Base-by-base conservation (phyloP, 64 coral and sea anemone genomes). In the Anthopleura sola region DNA sequence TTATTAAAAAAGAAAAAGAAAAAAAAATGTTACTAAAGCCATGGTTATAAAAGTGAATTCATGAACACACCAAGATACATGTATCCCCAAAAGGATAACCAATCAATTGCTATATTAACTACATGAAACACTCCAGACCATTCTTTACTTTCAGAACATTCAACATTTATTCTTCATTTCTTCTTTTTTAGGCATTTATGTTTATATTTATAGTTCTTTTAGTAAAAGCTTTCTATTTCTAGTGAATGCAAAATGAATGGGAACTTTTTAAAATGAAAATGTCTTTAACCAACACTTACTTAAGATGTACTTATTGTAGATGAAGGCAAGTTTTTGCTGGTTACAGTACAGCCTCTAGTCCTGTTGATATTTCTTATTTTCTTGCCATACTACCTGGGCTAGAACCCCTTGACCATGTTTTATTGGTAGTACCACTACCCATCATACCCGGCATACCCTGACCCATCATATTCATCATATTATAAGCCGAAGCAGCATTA, bases 381-480 rank as follows among this genome's bases (percentile, higher is more conserved):
- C 76, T 79, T 6, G 36, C 37, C 37, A 48, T 79, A 18, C 24
- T 71, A 4, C 66, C 44, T 21, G 36, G 37, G 47, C 44, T 79
- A 20, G 36, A 6, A 2, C 76, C 76, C 16, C 82, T 29, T 14
- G 82, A 83, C 82, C 82, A 83, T 28, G 82, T 83, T 6, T 83
- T 83, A 58, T 83, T 83, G 24, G 82, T 83, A 19, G 26, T 31
- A 31, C 49, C 49, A 54, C 46, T 83, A 32, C 48, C 55, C 82
- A 83, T 57, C 49, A 54, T 60, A 12, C 49, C 82, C 17, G 39
- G 89, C 82, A 83, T 34, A 2, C 82, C 50, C 17, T 23, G 89
- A 46, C 83, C 88, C 79, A 93, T 87, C 95, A 93, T 93, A 77
- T 84, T 94, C 56, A 85, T 69, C 91, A 98, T 93, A 75, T 85